A percentile compares a stretch with the other conserved stretches of the same genome.
These are phyloP conservation scores for Cheilosia soror DNA, from an alignment of 2,888 invertebrate species.

Conservation along the genomic window DNA sequence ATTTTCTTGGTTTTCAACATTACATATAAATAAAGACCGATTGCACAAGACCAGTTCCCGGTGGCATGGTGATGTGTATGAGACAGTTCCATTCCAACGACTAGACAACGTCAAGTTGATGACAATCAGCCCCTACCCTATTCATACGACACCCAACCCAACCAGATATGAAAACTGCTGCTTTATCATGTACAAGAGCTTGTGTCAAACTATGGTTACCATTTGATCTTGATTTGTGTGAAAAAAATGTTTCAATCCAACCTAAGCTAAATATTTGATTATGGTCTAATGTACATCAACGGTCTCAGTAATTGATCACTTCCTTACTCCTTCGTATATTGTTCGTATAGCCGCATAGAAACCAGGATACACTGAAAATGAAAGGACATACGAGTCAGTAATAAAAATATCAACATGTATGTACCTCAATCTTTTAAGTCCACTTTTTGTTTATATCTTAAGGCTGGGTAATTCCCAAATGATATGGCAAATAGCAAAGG, in stretches of 20 bases:
- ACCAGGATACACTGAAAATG: neutral
- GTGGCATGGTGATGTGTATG: too few relatives aligned
- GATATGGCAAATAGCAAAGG: slow-evolving; percentile 36
- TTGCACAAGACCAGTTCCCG: too few relatives aligned
- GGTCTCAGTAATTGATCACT: slow-evolving; percentile 9
- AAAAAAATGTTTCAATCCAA: neutral
- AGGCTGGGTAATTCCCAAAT: slow-evolving; percentile 59
- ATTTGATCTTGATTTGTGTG: neutral
- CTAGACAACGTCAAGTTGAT: too few relatives aligned
- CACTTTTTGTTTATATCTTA: slow-evolving; percentile 59
- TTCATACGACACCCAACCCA: too few relatives aligned
- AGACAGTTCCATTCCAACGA: too few relatives aligned
- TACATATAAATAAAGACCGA: too few relatives aligned
- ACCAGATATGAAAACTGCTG: too few relatives aligned
- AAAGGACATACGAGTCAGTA: slow-evolving; percentile 15
- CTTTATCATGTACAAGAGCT: too few relatives aligned
- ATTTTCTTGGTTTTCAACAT: too few relatives aligned
- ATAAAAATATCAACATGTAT: slow-evolving; percentile 44
- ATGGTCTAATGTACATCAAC: neutral
- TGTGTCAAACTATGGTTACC: too few relatives aligned
- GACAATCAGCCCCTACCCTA: too few relatives aligned
- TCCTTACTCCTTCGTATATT: neutral
- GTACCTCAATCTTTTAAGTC: slow-evolving; percentile 64
- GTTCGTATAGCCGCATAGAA: neutral
- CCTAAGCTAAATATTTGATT: neutral